These are phyloP conservation scores for Pseudococcus viburni DNA, from an alignment of 2,888 invertebrate species.

Conservation along the genomic window DNA sequence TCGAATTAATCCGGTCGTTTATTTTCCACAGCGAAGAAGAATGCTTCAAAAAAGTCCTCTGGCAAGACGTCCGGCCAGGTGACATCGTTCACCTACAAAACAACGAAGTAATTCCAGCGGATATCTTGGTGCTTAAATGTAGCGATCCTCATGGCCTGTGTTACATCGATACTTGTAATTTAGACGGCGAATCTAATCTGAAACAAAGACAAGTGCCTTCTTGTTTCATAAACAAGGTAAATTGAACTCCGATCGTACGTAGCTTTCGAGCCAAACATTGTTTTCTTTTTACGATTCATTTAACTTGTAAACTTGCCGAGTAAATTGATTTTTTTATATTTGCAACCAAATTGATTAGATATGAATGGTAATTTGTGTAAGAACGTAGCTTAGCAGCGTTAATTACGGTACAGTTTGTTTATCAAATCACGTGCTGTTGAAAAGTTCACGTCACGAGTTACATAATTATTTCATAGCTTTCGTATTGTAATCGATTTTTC, in stretches of 20 bases:
- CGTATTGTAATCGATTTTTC: not conserved
- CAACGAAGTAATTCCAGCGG: constrained; percentile 97
- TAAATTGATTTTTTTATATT: constrained; percentile 44
- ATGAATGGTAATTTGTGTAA: constrained; percentile 12
- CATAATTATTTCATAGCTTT: not conserved
- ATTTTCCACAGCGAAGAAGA: constrained; percentile 79
- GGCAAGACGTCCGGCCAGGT: constrained; percentile 93
- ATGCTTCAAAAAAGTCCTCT: constrained; percentile 87
- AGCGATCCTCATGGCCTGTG: constrained; percentile 79
- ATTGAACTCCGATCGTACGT: not conserved
- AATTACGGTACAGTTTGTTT: constrained; percentile 31
- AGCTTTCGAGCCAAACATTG: not conserved
- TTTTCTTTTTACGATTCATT: constrained; percentile 28
- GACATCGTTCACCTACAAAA: constrained; percentile 96
- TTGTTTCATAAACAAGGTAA: constrained; percentile 63
- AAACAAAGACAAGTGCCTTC: constrained; percentile 67
- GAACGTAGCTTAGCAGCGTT: constrained; percentile 18
- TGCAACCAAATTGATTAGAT: constrained; percentile 48
- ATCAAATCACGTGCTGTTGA: constrained; percentile 21
- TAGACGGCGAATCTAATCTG: constrained; percentile 67
- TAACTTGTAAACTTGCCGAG: constrained; percentile 4
- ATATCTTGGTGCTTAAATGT: constrained; percentile 89
- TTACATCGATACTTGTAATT: constrained; percentile 65
- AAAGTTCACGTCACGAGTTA: constrained; percentile 32
- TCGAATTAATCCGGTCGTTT: not conserved